Conservation (phyloP, 2,888 invertebrate species). For the Drosophila pseudotakahashii region DNA sequence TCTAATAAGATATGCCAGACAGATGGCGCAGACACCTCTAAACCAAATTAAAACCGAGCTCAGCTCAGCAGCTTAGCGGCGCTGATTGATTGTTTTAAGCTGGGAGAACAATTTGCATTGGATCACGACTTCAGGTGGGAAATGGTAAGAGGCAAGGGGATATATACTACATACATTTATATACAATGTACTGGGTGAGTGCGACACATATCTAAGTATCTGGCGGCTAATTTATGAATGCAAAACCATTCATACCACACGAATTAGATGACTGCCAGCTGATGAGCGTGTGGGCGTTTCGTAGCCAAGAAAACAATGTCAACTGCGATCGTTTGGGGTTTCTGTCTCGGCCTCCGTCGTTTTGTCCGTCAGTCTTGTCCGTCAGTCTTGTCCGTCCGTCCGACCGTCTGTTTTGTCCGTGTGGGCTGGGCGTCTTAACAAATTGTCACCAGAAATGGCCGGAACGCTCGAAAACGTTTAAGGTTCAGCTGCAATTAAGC, state of each 20-base stretch:
- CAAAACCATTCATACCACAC: slow-evolving; percentile 71
- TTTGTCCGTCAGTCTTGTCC: too few species aligned
- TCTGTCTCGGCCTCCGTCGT: slow-evolving; percentile 8
- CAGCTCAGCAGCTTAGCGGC: slow-evolving; percentile 39
- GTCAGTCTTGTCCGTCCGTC: too few species aligned
- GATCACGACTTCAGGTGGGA: slow-evolving; percentile 60
- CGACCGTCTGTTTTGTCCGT: slow-evolving; percentile 10
- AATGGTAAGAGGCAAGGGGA: neutral
- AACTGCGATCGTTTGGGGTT: slow-evolving; percentile 34
- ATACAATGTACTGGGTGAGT: slow-evolving; percentile 35
- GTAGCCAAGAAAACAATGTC: slow-evolving; percentile 58
- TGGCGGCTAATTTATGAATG: slow-evolving; percentile 73
- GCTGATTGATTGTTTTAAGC: slow-evolving; percentile 64
- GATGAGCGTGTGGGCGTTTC: slow-evolving; percentile 55
- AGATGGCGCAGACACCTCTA: slow-evolving; percentile 49
- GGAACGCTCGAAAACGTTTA: slow-evolving; percentile 42
- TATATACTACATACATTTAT: neutral
- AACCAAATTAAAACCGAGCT: slow-evolving; percentile 57
- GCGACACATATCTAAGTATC: slow-evolving; percentile 57
- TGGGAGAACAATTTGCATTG: slow-evolving; percentile 64
- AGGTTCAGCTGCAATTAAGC: slow-evolving; percentile 63
- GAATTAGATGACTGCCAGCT: slow-evolving; percentile 68
- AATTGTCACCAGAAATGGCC: slow-evolving; percentile 40
- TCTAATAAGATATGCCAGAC: slow-evolving; percentile 63
- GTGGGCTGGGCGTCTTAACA: slow-evolving; percentile 51